Evolutionary conservation across 2,113 vertebrate species (phyloP).

Genomic region (Macquaria australasica): DNA sequence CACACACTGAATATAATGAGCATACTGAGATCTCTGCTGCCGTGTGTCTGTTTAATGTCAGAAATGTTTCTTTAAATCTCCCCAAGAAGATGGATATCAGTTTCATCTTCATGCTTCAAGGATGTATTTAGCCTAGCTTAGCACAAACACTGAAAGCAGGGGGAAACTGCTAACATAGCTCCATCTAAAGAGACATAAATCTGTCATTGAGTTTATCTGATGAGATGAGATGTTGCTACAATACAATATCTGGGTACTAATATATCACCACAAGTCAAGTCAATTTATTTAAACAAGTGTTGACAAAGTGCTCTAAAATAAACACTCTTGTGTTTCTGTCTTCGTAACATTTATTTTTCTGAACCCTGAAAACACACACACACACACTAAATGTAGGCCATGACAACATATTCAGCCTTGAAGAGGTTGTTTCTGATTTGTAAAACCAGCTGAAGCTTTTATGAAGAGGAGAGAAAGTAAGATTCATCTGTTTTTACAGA

Average conservation of each 20-base stretch:
- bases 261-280: too few relatives aligned
- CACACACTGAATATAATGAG: too few relatives aligned
- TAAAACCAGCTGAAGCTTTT: not conserved
- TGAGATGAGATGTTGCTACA: too few relatives aligned
- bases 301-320: too few relatives aligned
- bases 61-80: too few relatives aligned
- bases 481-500: not conserved
- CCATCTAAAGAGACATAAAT: not conserved
- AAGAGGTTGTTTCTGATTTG: not conserved
- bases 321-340: not conserved
- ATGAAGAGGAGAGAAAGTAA: not conserved
- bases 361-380: not conserved
- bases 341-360: too few relatives aligned
- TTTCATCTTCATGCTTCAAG: not conserved
- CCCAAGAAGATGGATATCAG: not conserved
- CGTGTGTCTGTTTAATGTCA: not conserved
- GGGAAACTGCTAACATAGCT: not conserved
- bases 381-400: slow-evolving; percentile 16
- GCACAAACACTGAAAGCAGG: not conserved
- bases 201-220: too few relatives aligned
- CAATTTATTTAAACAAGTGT: too few relatives aligned
- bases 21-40: not conserved
- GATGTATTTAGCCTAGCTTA: not conserved
- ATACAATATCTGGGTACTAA: too few relatives aligned
- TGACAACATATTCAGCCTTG: not conserved